A percentile compares a stretch with the other conserved stretches of the same genome.
phyloP scores from a whole-genome alignment of 2,113 vertebrate genomes.

The Odobenus rosmarus region DNA sequence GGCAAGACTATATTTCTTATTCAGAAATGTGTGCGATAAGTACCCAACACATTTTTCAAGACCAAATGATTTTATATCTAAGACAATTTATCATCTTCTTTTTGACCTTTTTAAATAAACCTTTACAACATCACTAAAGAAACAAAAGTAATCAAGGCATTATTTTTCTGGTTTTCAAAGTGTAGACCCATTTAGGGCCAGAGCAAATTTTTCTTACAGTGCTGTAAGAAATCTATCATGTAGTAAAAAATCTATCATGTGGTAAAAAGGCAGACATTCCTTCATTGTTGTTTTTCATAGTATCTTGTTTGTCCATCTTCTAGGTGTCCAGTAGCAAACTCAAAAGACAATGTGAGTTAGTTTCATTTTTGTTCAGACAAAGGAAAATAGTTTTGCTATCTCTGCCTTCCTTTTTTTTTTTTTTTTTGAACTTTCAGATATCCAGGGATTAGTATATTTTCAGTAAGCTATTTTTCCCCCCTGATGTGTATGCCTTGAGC shows the following conservation, averaged over 20 bases:
- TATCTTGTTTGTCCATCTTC: background rate
- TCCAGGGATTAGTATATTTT: constrained; percentile 46
- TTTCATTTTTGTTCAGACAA: constrained; percentile 31
- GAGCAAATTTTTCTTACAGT: background rate
- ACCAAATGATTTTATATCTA: background rate
- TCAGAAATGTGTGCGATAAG: background rate
- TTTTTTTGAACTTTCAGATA: constrained; percentile 23
- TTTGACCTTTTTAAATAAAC: constrained; percentile 38
- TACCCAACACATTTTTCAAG: background rate
- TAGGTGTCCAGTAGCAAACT: background rate
- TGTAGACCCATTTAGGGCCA: background rate
- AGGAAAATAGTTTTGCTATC: constrained; percentile 19
- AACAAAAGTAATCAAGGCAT: background rate
- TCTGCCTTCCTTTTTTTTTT: background rate
- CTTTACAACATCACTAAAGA: background rate
- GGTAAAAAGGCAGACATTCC: background rate
- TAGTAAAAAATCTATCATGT: background rate
- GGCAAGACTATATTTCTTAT: background rate
- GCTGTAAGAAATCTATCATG: background rate
- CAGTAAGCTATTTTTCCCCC: constrained; percentile 26
- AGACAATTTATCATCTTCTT: background rate
- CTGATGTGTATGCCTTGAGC: background rate
- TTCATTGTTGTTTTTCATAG: background rate
- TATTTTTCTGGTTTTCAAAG: constrained; percentile 22
- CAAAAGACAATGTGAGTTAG: background rate